A percentile compares a stretch with the other conserved stretches of the same genome.
These are phyloP conservation scores for Hystrix cristata DNA, from an alignment of 2,113 vertebrate genomes.

Conservation along the genomic window DNA sequence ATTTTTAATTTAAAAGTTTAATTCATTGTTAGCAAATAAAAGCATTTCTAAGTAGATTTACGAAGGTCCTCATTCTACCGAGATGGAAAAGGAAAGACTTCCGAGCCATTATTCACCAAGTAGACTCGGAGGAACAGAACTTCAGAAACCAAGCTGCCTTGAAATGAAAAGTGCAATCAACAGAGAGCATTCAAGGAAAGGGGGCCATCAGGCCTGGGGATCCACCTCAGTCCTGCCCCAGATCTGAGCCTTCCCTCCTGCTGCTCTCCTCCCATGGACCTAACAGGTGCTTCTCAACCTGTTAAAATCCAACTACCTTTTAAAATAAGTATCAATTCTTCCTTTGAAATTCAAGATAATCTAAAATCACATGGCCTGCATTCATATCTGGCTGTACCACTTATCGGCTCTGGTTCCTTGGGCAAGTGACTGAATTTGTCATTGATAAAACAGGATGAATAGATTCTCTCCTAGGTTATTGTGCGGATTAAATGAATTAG, in stretches of 20 bases:
- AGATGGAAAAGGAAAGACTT: not conserved
- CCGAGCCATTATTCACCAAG: not conserved
- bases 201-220: not conserved
- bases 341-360: constrained; percentile 29
- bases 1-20: constrained; percentile 6
- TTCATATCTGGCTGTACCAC: not conserved
- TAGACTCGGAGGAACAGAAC: not conserved
- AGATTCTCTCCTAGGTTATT: not conserved
- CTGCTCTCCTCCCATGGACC: not conserved
- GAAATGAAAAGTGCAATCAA: not conserved
- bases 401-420: not conserved
- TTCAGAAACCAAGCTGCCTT: not conserved
- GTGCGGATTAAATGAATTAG: not conserved
- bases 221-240: not conserved
- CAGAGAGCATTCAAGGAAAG: not conserved
- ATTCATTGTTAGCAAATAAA: not conserved
- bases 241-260: not conserved
- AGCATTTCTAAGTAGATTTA: not conserved
- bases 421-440: not conserved
- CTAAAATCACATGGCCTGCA: not conserved
- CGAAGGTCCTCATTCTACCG: not conserved
- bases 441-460: not conserved
- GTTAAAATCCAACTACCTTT: not conserved
- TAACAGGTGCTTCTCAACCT: not conserved
- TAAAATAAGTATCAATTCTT: constrained; percentile 17